Percentiles rank a stretch among this genome's conserved stretches.
These are phyloP conservation scores for Petroica traversi DNA, from an alignment of 2,113 vertebrate genomes.

Conservation along the genomic window DNA sequence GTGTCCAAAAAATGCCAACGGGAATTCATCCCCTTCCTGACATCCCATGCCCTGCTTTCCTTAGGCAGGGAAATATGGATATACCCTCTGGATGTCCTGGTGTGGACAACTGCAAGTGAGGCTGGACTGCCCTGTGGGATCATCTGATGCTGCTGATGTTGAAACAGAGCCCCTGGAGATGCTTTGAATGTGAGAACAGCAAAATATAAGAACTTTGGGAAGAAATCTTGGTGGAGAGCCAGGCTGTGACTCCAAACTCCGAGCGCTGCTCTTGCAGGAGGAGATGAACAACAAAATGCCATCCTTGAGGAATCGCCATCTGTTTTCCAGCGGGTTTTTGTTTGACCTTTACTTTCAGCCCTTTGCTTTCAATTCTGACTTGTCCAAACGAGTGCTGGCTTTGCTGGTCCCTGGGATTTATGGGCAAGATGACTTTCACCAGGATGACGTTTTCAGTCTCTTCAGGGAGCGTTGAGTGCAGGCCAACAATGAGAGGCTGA, in stretches of 20 bases:
- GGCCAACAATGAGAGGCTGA: not conserved
- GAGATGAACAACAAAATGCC: not conserved
- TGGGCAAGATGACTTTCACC: not conserved
- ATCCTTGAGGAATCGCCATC: not conserved
- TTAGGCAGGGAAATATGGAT: not conserved
- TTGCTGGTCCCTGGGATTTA: no score
- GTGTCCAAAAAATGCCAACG: not conserved
- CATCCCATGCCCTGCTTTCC: not conserved
- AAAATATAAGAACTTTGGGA: not conserved
- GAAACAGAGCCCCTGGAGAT: not conserved
- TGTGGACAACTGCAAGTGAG: not conserved
- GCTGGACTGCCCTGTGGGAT: not conserved
- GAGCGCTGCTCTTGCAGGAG: not conserved
- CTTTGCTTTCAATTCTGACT: not conserved
- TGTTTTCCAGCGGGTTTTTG: not conserved
- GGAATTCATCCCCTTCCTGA: no score
- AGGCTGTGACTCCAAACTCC: not conserved
- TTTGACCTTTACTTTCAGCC: not conserved
- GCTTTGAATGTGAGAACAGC: not conserved
- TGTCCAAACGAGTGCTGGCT: not conserved
- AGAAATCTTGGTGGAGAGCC: not conserved
- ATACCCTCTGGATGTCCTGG: fast-evolving
- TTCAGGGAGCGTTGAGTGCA: not conserved
- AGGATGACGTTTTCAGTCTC: not conserved
- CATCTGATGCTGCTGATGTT: not conserved